These are phyloP conservation scores for Selenia dentaria DNA, from an alignment of 2,888 invertebrate species.

Conservation along the genomic window DNA sequence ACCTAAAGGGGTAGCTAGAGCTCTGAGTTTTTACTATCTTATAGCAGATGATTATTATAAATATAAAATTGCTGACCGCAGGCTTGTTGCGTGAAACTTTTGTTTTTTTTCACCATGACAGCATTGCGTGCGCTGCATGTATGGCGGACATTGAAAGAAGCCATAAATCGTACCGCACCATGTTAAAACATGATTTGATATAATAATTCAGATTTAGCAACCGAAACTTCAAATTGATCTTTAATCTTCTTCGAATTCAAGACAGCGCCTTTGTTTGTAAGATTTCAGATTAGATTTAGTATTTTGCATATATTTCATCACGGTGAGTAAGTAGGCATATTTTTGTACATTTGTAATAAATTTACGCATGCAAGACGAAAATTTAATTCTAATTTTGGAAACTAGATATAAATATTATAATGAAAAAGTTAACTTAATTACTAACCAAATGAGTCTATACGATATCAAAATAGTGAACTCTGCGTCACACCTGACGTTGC, in stretches of 20 bases:
- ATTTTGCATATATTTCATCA: too few relatives aligned
- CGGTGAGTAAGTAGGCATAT: too few relatives aligned
- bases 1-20: conserved; percentile 45
- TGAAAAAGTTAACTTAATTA: too few relatives aligned
- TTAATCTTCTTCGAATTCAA: conserved; percentile 15
- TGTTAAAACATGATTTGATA: conserved; percentile 58
- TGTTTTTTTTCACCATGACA: conserved; percentile 52
- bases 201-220: conserved; percentile 47
- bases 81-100: conserved; percentile 53
- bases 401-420: too few relatives aligned
- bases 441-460: too few relatives aligned
- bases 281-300: not conserved
- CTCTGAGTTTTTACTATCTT: conserved; percentile 55
- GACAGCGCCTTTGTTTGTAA: conserved; percentile 1
- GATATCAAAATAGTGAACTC: too few relatives aligned
- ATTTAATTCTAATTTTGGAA: too few relatives aligned
- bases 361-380: too few relatives aligned
- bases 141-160: conserved; percentile 63
- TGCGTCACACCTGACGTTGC: too few relatives aligned
- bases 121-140: conserved; percentile 62
- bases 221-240: conserved; percentile 29
- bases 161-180: conserved; percentile 56
- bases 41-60: conserved; percentile 56
- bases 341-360: too few relatives aligned
- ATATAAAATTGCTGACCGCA: conserved; percentile 67